Percentiles rank a stretch among this genome's conserved stretches.
Conservation (phyloP, 2,888 invertebrate genomes). For the Monopis laevigella region DNA sequence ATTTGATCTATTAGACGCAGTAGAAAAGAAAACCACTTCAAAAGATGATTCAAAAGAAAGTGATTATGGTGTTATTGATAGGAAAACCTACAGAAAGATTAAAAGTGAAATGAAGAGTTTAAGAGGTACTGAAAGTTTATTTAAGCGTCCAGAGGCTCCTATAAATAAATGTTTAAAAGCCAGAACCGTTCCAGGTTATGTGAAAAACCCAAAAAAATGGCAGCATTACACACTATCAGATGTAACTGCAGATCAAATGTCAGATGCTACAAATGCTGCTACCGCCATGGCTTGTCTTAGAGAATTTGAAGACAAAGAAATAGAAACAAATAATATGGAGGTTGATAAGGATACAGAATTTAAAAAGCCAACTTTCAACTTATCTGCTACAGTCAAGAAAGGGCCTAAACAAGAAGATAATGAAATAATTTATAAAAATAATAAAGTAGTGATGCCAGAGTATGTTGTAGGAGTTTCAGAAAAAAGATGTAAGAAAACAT, state of each 20-base stretch:
- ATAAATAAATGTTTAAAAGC: conserved; percentile 64
- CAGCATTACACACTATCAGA: conserved; percentile 82
- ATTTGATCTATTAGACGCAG: conserved; percentile 73
- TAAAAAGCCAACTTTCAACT: conserved; percentile 49
- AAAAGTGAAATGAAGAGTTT: conserved; percentile 69
- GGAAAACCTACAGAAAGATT: conserved; percentile 39
- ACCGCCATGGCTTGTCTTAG: conserved; percentile 82
- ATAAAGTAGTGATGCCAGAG: conserved; percentile 83
- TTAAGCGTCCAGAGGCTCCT: conserved; percentile 77
- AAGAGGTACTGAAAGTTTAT: conserved; percentile 80
- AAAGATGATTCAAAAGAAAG: conserved; percentile 38
- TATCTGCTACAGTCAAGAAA: conserved; percentile 41
- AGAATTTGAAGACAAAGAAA: conserved; percentile 68
- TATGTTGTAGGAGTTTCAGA: conserved; percentile 78
- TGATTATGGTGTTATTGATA: conserved; percentile 40
- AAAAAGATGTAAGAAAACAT: too few species aligned
- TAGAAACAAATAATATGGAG: conserved; percentile 29
- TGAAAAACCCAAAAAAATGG: conserved; percentile 84
- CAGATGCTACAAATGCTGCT: conserved; percentile 78
- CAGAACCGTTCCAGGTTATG: conserved; percentile 51
- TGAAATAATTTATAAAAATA: conserved; percentile 58
- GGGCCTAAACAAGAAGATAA: conserved; percentile 17
- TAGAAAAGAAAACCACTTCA: conserved; percentile 52
- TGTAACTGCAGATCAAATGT: conserved; percentile 78
- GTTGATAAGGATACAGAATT: conserved; percentile 35